phyloP scores from a whole-genome alignment of 1,140 invertebrate genomes.

The Drosophila teissieri region DNA sequence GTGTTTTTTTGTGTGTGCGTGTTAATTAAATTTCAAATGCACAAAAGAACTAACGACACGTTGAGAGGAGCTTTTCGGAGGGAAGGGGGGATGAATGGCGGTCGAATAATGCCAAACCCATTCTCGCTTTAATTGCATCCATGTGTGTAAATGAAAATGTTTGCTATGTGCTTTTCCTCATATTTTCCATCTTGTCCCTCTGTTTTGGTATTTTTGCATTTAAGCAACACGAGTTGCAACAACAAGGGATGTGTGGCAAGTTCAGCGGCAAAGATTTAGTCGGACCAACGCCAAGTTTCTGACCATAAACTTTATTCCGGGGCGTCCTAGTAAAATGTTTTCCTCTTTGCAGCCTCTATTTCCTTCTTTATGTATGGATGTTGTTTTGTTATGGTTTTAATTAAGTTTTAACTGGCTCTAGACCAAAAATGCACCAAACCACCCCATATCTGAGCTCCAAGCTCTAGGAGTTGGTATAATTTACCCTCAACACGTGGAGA shows the following conservation, averaged over 20 bases:
- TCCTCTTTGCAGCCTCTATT: constrained; percentile 32
- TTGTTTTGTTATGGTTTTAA: constrained; percentile 78
- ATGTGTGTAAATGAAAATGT: constrained; percentile 79
- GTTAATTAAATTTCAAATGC: constrained; percentile 82
- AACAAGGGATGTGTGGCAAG: constrained; percentile 33
- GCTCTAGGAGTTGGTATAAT: constrained; percentile 25
- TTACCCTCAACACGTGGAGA: constrained; percentile 11
- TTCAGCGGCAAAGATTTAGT: constrained; percentile 60
- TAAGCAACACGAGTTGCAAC: constrained; percentile 21
- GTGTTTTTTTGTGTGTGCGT: constrained; percentile 43
- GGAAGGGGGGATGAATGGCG: not conserved
- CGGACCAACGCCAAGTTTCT: constrained; percentile 58
- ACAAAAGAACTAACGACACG: constrained; percentile 74
- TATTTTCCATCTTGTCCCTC: constrained; percentile 19
- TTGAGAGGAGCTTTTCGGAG: constrained; percentile 9
- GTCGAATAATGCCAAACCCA: constrained; percentile 54
- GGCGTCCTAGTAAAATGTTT: constrained; percentile 49
- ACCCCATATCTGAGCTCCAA: constrained; percentile 16
- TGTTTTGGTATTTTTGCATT: constrained; percentile 53
- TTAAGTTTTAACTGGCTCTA: constrained; percentile 80
- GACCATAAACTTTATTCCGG: constrained; percentile 61
- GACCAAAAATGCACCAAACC: constrained; percentile 67
- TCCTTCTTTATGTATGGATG: not conserved
- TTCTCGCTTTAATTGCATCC: constrained; percentile 74
- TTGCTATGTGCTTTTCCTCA: constrained; percentile 40